Evolutionary conservation across 1,140 invertebrate species (phyloP).

Genomic region (Tribolium castaneum): DNA sequence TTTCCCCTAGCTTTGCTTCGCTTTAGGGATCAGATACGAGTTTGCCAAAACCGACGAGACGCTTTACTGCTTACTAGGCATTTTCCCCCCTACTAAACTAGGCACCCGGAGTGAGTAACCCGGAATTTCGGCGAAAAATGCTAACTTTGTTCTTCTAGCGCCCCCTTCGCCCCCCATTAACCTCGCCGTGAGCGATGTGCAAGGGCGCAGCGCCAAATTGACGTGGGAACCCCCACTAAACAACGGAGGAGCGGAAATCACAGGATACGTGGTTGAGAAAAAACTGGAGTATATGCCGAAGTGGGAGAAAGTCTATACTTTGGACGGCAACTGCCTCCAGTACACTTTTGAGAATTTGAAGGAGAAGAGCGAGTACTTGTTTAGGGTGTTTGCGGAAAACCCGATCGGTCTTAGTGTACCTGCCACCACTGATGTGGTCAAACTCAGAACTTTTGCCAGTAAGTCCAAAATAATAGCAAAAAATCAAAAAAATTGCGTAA

Average conservation of each 20-base stretch:
- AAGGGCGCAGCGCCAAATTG: constrained; percentile 86
- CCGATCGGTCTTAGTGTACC: constrained; percentile 85
- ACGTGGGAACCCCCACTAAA: constrained; percentile 87
- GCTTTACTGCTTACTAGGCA: constrained; percentile 67
- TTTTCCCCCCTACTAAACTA: constrained; percentile 68
- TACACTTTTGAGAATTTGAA: constrained; percentile 89
- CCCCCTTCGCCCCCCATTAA: constrained; percentile 85
- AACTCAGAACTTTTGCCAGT: constrained; percentile 95
- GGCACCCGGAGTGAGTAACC: constrained; percentile 56
- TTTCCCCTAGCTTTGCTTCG: constrained; percentile 34
- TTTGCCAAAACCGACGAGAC: constrained; percentile 62
- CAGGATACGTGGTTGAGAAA: constrained; percentile 94
- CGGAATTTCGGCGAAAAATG: background rate
- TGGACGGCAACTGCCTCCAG: constrained; percentile 80
- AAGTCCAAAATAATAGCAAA: constrained; percentile 65
- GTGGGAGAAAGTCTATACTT: constrained; percentile 92
- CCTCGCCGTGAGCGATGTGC: constrained; percentile 81
- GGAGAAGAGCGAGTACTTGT: constrained; percentile 89
- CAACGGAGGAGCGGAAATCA: constrained; percentile 88
- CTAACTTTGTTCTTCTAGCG: constrained; percentile 68
- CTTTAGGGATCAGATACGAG: constrained; percentile 60
- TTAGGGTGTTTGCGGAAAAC: constrained; percentile 94
- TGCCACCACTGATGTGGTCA: constrained; percentile 81
- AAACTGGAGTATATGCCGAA: constrained; percentile 76
- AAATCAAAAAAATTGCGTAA: background rate